Evolutionary conservation across 2,888 invertebrate genomes (phyloP), one percentile per base, ranked within the genome.

Genomic region (Myopa testacea): DNA sequence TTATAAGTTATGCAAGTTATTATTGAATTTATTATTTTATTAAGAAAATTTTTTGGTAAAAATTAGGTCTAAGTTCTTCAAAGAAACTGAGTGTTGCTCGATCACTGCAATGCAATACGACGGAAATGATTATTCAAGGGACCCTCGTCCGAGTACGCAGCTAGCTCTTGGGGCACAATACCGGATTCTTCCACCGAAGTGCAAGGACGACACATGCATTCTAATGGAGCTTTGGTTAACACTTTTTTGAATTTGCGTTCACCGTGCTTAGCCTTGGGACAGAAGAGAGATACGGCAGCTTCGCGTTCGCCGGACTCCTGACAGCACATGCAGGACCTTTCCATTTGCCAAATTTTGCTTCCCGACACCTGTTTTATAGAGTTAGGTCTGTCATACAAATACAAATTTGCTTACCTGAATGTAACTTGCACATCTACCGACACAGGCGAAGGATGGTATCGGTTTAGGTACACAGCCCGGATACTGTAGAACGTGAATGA

Each of bases 311-410:
- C 96, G 82, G 96, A 96, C 88, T 97, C 97, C 89, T 97, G 97
- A 87, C 97, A 98, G 88, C 97, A 98, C 93, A 96, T 97, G 87
- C 97, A 97, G 0, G 96, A 96, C 45, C 97, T 91, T 89, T 97
- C 97, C 94, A 97, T 96, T 92, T 97, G 97, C 97, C 97, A 97
- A 87, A 97, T 95, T 92, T 97, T 97, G 84, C 96, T 96, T 7
- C 96, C 96, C 55, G 97, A 97, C 8, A 97, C 96, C 97, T 97
- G 80, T 16, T 16, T 40, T 40, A 68, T 34, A 52, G 34, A n/a
- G n/a, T 50, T 50, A 34, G 26, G 26, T 14, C 38, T 26, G 26
- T 4, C 6, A 65, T 4, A 75, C 5, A 50, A 50, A 34, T 3
- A 34, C 37, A 8, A 14, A 7, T 45, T 62, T 19, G 5, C 38